A percentile compares a stretch with the other conserved stretches of the same genome.
Conservation (phyloP, 2,888 invertebrate species). For the Archaeoteleia sp. region DNA sequence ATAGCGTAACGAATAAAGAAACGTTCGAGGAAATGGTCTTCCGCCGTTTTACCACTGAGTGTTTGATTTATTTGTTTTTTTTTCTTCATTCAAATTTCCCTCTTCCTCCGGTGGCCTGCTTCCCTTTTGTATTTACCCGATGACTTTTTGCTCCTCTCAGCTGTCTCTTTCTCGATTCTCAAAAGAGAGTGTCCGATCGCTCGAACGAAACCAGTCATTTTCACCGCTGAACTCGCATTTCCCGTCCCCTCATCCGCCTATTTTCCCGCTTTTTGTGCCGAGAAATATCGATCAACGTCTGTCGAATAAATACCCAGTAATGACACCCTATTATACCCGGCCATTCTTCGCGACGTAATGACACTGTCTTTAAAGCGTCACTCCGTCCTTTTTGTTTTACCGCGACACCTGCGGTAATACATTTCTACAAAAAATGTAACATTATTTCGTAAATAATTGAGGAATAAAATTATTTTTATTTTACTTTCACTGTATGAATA, state of each 20-base stretch:
- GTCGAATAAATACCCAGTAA: conserved; percentile 49
- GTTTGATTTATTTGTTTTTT: conserved; percentile 57
- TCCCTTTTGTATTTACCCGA: conserved; percentile 46
- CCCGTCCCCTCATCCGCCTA: conserved; percentile 51
- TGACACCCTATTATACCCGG: conserved; percentile 42
- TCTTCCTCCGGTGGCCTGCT: conserved; percentile 38
- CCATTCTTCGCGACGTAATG: conserved; percentile 52
- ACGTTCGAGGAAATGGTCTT: conserved; percentile 64
- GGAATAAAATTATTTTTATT: too few species aligned
- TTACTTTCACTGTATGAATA: too few species aligned
- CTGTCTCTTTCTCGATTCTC: conserved; percentile 51
- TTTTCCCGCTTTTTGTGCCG: conserved; percentile 45
- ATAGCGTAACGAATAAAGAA: conserved; percentile 47
- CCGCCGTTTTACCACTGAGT: conserved; percentile 61
- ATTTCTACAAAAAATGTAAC: conserved; percentile 1
- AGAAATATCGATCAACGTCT: conserved; percentile 52
- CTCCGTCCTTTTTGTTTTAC: conserved; percentile 30
- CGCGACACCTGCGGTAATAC: conserved; percentile 26
- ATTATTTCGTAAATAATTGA: too few species aligned
- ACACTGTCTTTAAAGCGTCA: conserved; percentile 38
- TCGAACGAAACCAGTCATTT: conserved; percentile 56
- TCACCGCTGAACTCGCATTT: conserved; percentile 56
- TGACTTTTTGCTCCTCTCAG: conserved; percentile 43
- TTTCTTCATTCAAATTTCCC: conserved; percentile 41
- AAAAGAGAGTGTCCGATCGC: conserved; percentile 53